Conservation (phyloP, 2,113 vertebrate species). For the Labeo rohita region DNA sequence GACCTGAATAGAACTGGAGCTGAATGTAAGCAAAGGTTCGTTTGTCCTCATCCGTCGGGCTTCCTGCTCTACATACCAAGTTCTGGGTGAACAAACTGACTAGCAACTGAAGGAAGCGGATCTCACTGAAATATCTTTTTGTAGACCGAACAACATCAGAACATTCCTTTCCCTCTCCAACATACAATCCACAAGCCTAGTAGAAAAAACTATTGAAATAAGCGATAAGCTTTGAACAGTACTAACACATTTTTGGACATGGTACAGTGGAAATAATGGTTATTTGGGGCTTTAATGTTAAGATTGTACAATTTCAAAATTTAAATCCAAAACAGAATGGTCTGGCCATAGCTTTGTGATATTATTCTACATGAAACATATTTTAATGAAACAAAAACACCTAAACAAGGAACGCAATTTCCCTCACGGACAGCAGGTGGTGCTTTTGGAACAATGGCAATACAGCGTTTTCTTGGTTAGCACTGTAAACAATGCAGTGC, state of each 20-base stretch:
- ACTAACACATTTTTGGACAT: background rate
- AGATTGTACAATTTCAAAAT: no score
- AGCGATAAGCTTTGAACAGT: background rate
- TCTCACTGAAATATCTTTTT: conserved; percentile 33
- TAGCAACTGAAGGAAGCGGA: background rate
- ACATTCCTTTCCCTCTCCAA: conserved; percentile 7
- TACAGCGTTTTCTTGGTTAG: no score
- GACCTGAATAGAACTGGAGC: background rate
- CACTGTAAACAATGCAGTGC: no score
- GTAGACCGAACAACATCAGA: background rate
- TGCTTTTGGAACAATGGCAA: no score
- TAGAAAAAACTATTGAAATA: background rate
- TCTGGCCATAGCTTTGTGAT: no score
- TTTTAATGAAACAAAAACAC: no score
- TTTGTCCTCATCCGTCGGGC: background rate
- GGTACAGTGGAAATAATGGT: background rate
- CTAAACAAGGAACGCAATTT: no score
- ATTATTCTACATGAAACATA: no score
- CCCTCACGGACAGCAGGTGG: no score
- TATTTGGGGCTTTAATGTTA: background rate
- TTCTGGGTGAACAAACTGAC: conserved; percentile 14
- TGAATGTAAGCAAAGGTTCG: background rate
- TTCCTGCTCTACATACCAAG: conserved; percentile 38
- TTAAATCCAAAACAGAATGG: no score
- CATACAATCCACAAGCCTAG: background rate